Evolutionary conservation across 2,888 invertebrate species (phyloP).

Genomic region (Arrhopalites spinosus): DNA sequence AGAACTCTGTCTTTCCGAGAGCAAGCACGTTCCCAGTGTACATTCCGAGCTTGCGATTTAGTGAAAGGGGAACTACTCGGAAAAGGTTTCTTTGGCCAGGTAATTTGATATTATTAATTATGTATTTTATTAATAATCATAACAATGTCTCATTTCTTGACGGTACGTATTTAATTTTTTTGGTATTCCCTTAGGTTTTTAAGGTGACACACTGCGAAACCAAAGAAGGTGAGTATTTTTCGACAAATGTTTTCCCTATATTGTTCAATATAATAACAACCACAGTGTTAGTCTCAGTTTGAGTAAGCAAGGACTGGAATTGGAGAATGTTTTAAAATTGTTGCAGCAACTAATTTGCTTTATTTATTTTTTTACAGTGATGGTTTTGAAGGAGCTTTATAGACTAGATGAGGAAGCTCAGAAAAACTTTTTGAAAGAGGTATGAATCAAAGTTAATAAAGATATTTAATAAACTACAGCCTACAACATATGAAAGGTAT

Average conservation of each 20-base stretch:
- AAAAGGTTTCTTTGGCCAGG: constrained; percentile 90
- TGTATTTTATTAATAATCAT: neutral
- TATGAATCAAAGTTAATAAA: constrained; percentile 53
- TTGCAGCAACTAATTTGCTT: neutral
- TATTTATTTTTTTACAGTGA: constrained; percentile 63
- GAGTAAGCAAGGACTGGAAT: neutral
- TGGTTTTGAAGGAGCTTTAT: constrained; percentile 93
- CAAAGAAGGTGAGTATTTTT: constrained; percentile 69
- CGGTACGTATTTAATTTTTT: neutral
- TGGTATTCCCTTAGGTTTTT: constrained; percentile 64
- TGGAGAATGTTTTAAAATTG: neutral
- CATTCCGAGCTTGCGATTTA: constrained; percentile 89
- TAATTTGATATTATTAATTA: constrained; percentile 19
- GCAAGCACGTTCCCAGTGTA: constrained; percentile 71
- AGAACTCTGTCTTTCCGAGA: constrained; percentile 87
- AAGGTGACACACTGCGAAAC: constrained; percentile 89
- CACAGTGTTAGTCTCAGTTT: too few relatives aligned
- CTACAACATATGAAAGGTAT: too few relatives aligned
- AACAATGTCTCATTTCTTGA: neutral
- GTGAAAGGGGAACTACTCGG: constrained; percentile 85
- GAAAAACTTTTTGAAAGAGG: constrained; percentile 91
- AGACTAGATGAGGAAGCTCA: constrained; percentile 93
- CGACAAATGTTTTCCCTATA: too few relatives aligned
- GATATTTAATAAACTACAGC: neutral
- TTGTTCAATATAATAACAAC: too few relatives aligned